Conservation (phyloP, 2,888 invertebrate species). For the Acanthosoma haemorrhoidale region DNA sequence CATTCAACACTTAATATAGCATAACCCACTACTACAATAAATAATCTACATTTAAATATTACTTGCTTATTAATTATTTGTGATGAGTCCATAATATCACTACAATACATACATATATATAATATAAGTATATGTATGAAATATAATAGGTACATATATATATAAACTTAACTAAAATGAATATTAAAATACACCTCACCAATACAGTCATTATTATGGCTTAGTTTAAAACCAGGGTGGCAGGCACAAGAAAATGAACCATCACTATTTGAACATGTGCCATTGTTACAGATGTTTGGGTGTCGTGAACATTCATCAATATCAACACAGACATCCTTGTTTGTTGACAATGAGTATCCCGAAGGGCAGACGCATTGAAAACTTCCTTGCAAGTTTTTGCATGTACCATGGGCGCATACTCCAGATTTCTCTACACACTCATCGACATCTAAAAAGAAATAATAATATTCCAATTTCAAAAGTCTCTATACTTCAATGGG, state of each 20-base stretch:
- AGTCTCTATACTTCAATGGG: too few species aligned
- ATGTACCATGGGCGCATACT: conserved; percentile 70
- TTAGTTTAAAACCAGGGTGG: conserved; percentile 68
- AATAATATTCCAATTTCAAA: neutral
- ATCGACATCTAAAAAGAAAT: conserved; percentile 55
- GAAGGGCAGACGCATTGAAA: conserved; percentile 71
- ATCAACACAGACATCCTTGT: conserved; percentile 63
- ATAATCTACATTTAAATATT: too few species aligned
- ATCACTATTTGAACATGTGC: conserved; percentile 65
- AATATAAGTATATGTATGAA: too few species aligned
- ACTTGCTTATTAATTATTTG: too few species aligned
- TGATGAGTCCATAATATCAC: too few species aligned
- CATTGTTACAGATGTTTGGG: conserved; percentile 70
- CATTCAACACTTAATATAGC: too few species aligned
- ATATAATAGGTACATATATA: too few species aligned
- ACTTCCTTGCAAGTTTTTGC: conserved; percentile 70
- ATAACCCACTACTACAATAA: too few species aligned
- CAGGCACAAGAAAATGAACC: conserved; percentile 70
- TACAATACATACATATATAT: too few species aligned
- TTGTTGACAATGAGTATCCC: conserved; percentile 64
- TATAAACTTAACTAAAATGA: too few species aligned
- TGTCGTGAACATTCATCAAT: conserved; percentile 68
- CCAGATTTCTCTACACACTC: conserved; percentile 64
- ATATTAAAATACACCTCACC: conserved; percentile 51
- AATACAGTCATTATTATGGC: conserved; percentile 71